Conservation (phyloP, 2,888 invertebrate genomes). For the Pharmacophagus antenor region DNA sequence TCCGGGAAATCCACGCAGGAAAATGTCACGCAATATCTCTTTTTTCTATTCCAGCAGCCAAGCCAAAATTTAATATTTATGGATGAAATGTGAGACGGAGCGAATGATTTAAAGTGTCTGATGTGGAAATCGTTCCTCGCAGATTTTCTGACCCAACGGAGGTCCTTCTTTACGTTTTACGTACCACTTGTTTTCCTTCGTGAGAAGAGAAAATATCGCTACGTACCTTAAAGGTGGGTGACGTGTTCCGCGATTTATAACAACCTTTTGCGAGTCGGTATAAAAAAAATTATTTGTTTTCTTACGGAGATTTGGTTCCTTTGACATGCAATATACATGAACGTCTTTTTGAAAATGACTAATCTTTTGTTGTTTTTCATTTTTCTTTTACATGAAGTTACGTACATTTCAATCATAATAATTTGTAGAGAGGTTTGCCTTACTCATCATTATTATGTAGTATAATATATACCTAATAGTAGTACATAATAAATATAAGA, state of each 20-base stretch:
- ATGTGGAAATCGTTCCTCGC: constrained; percentile 77
- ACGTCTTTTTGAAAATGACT: constrained; percentile 55
- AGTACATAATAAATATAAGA: too few relatives aligned
- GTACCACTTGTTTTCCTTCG: constrained; percentile 75
- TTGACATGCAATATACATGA: constrained; percentile 71
- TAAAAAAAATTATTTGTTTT: constrained; percentile 73
- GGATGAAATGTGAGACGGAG: constrained; percentile 78
- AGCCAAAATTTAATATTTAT: constrained; percentile 79
- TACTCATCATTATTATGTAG: too few relatives aligned
- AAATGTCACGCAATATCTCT: constrained; percentile 72
- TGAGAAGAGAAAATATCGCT: constrained; percentile 63
- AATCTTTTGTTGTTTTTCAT: constrained; percentile 49
- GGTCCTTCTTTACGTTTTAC: constrained; percentile 75
- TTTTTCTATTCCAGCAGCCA: constrained; percentile 69
- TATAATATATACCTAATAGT: too few relatives aligned
- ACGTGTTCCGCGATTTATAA: constrained; percentile 69
- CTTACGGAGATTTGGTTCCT: constrained; percentile 71
- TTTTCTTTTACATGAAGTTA: constrained; percentile 40
- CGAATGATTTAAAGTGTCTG: constrained; percentile 79
- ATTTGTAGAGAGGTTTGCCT: too few relatives aligned
- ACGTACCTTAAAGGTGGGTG: constrained; percentile 67
- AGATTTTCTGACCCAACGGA: constrained; percentile 78
- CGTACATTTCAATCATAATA: too few relatives aligned
- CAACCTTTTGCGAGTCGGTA: constrained; percentile 62
- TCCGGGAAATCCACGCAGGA: constrained; percentile 70